These are phyloP conservation scores for Doris montereyensis DNA, from an alignment of 2,888 invertebrate genomes.

Conservation along the genomic window DNA sequence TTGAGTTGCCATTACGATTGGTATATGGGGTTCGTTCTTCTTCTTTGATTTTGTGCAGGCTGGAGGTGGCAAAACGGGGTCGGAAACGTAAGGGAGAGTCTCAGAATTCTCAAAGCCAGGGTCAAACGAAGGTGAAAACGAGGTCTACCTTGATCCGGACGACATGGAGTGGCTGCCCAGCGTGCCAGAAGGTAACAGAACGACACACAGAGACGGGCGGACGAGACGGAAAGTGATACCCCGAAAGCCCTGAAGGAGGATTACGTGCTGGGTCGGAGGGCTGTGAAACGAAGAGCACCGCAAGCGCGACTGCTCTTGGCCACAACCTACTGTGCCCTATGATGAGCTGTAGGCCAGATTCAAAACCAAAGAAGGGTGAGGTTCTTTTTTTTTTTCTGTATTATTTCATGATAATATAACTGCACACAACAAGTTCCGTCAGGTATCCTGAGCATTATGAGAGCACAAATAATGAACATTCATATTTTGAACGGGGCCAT, in stretches of 20 bases:
- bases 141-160: slow-evolving; percentile 48
- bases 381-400: too few species aligned
- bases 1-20: too few species aligned
- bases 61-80: slow-evolving; percentile 56
- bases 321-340: slow-evolving; percentile 50
- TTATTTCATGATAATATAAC: too few species aligned
- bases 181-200: slow-evolving; percentile 44
- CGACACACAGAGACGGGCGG: slow-evolving; percentile 49
- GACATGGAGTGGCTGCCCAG: slow-evolving; percentile 54
- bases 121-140: slow-evolving; percentile 31
- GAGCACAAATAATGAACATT: too few species aligned
- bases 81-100: slow-evolving; percentile 53
- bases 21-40: too few species aligned
- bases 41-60: too few species aligned
- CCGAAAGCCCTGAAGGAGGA: slow-evolving; percentile 57
- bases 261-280: slow-evolving; percentile 57
- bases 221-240: slow-evolving; percentile 55
- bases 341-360: slow-evolving; percentile 71
- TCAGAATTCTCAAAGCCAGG: too few species aligned
- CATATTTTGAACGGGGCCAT: too few species aligned
- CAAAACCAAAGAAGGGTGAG: slow-evolving; percentile 76
- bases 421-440: too few species aligned
- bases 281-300: slow-evolving; percentile 23
- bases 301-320: too few species aligned
- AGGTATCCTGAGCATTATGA: too few species aligned